Evolutionary conservation across 2,113 vertebrate species (phyloP), one percentile per base, ranked within the genome.

Genomic region (Cottus gobio): DNA sequence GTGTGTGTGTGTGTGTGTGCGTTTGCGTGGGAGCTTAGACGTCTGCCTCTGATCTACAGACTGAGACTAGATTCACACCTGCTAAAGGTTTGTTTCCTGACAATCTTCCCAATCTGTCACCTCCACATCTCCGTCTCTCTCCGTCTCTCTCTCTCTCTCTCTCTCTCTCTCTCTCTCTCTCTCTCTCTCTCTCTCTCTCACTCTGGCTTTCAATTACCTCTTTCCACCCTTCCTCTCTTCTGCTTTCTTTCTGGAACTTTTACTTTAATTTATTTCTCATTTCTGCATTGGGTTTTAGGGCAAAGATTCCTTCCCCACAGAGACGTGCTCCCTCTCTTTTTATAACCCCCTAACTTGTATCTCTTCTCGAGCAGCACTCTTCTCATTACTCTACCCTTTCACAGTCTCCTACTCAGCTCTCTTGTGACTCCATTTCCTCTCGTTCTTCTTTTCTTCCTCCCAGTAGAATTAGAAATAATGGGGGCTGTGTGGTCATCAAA

Each of bases 101-200:
- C 85, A 42, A n/a, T n/a, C n/a, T n/a, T n/a, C 79, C 83, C 76
- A 61, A 89, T 89, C 79, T 89, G 85, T 86, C 82, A 79, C 89
- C 66, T 74, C 48, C 61, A 75, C 64, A 80, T 61, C 78, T 44
- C 24, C 10, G 34, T 8, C 66, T 79, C n/a, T 56, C n/a, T n/a
- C n/a, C n/a, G n/a, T n/a, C n/a, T n/a, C n/a, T 81, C 57, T 79
- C 44, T 46, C 15, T 46, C 44, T 39, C 39, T 39, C 39, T 39
- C 18, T 7, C 58, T 77, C 56, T 63, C 80, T 36, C 20, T n/a
- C 31, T 9, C 67, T 80, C 28, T 46, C 12, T 50, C 72, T 57
- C 0, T 4, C 73, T 84, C 48, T 56, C 76, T 36, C 24, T 56
- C 78, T 36, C 24, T 80, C 42, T 62, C 22, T 44, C 75, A 57